phyloP scores from a whole-genome alignment of 2,113 vertebrate species.

The Corythaeola cristata region DNA sequence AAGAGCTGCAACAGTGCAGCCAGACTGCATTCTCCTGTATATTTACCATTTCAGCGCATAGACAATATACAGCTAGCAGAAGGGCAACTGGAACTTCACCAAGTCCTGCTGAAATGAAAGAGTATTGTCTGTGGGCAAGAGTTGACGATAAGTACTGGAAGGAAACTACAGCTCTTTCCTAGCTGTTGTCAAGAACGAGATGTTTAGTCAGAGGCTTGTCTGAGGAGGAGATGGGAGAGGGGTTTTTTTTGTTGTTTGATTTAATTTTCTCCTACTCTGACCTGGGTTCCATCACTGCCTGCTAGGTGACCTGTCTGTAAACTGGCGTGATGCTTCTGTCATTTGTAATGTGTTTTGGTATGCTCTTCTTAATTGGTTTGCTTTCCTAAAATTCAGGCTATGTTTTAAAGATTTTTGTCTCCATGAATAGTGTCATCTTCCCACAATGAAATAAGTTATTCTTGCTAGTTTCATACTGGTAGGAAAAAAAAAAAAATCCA shows the following conservation, averaged over 20 bases:
- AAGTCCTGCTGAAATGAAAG: background rate
- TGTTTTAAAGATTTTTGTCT: background rate
- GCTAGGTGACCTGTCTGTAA: background rate
- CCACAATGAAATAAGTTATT: background rate
- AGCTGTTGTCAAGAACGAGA: background rate
- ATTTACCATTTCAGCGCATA: background rate
- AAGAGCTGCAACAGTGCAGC: background rate
- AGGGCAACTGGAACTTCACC: background rate
- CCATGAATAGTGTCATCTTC: background rate
- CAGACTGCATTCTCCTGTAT: background rate
- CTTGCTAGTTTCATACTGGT: background rate
- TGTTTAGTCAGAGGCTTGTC: background rate
- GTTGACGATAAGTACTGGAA: background rate
- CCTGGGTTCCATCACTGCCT: background rate
- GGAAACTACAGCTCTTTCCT: background rate
- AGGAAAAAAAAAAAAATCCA: background rate
- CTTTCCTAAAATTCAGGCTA: background rate
- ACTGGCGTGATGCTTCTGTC: background rate
- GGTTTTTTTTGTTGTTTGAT: background rate
- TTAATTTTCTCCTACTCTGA: background rate
- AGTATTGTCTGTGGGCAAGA: background rate
- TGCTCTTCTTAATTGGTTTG: background rate
- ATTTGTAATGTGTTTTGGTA: background rate
- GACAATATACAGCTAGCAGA: background rate
- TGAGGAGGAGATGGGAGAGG: background rate